Evolutionary conservation across 1,140 invertebrate species (phyloP), one percentile per base, ranked within the genome.

Genomic region (Dendrolimus punctatus): DNA sequence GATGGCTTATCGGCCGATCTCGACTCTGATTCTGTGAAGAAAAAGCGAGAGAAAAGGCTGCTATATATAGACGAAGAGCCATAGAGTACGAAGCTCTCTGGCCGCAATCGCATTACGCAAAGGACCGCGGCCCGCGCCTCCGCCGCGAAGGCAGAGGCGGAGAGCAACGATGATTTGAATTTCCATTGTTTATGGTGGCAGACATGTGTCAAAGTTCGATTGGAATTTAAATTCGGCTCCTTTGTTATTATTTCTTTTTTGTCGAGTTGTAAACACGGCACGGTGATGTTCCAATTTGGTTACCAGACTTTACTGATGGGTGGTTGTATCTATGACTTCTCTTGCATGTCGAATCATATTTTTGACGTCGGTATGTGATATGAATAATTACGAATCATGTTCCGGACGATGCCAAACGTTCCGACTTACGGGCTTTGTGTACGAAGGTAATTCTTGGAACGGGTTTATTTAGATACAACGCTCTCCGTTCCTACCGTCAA

Each of bases 131-230:
- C 68, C 64, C 69, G 62, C 71, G 69, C 69, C 70, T 75, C 74
- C 71, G 74, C 76, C 65, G 56, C 43, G 43, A 10, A 9, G 48
- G 49, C 50, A 10, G 9, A 23, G 23, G 23, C 23, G 23, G 44
- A 41, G 40, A 51, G 45, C 70, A 66, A 81, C 74, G 73, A 84
- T 83, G 83, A 84, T 86, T 86, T 80, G 83, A 84, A 83, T 84
- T 86, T 84, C 77, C 71, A 86, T 86, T 86, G 82, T 86, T 84
- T 86, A 81, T 86, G 80, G 82, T 84, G 82, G 82, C 82, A 86
- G 82, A 86, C 82, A 86, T 86, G 80, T 86, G 82, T 86, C 82
- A 86, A 84, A 86, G 82, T 86, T 86, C 82, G 80, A 86, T 86
- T 81, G 79, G 82, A 84, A 86, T 86, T 86, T 81, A 84, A 81